Conservation (phyloP, 2,113 vertebrate genomes). For the Zapus hudsonius region DNA sequence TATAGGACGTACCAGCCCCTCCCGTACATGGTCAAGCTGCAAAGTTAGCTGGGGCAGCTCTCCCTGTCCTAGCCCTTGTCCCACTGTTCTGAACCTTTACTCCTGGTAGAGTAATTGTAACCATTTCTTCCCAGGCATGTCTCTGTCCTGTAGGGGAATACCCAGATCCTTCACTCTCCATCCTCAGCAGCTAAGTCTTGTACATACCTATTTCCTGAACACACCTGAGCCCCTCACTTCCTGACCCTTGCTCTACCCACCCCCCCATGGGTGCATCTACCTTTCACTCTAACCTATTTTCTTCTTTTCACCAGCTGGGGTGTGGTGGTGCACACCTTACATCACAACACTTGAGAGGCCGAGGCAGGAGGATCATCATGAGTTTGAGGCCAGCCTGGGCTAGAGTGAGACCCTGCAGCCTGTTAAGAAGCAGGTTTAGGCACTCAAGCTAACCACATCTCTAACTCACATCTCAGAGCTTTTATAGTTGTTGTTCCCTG, state of each 20-base stretch:
- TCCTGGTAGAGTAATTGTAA: background rate
- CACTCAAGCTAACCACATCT: background rate
- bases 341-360: background rate
- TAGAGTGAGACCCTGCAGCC: no score
- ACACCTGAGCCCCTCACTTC: background rate
- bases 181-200: background rate
- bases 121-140: background rate
- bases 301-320: background rate
- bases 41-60: background rate
- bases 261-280: background rate
- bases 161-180: background rate
- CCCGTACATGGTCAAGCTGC: background rate
- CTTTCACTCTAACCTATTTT: slow-evolving; percentile 8
- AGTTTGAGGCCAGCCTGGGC: no score
- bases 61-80: background rate
- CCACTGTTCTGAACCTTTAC: background rate
- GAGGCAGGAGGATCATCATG: background rate
- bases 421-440: no score
- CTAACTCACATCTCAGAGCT: background rate
- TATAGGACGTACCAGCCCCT: no score
- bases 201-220: background rate
- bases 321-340: no score
- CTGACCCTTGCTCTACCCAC: background rate
- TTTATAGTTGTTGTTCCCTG: background rate
- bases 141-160: background rate